Evolutionary conservation across 2,888 invertebrate genomes (phyloP).

Genomic region (Empis stercorea): DNA sequence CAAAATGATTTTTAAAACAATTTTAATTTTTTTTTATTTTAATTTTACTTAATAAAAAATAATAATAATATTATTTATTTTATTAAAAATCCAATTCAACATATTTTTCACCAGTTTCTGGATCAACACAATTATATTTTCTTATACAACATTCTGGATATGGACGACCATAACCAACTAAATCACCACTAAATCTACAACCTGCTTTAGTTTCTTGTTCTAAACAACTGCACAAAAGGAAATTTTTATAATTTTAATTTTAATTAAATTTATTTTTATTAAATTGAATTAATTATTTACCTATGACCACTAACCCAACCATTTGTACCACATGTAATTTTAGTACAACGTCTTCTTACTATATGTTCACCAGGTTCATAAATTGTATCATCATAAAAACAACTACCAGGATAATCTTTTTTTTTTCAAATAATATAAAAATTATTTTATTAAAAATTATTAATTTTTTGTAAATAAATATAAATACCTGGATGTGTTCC

Average conservation of each 20-base stretch:
- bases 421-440: no score
- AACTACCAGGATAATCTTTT: constrained; percentile 7
- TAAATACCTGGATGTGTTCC: not conserved
- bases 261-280: no score
- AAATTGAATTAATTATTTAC: no score
- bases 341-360: constrained; percentile 1
- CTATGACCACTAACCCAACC: constrained; percentile 8
- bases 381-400: constrained; percentile 2
- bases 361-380: constrained; percentile 6
- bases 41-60: no score
- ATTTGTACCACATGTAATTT: constrained; percentile 5
- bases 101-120: constrained; percentile 6
- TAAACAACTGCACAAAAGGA: not conserved
- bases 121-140: constrained; percentile 3
- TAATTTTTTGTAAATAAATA: not conserved
- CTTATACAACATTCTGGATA: constrained; percentile 6
- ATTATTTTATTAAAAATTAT: no score
- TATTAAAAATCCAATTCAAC: constrained; percentile 5
- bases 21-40: not conserved
- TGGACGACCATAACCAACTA: constrained; percentile 1
- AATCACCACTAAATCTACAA: constrained; percentile 3
- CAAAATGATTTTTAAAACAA: no score
- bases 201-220: not conserved
- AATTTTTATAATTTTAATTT: no score
- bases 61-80: not conserved